These are phyloP conservation scores for Dynastes hyllus DNA, from an alignment of 2,888 invertebrate genomes.

Conservation along the genomic window DNA sequence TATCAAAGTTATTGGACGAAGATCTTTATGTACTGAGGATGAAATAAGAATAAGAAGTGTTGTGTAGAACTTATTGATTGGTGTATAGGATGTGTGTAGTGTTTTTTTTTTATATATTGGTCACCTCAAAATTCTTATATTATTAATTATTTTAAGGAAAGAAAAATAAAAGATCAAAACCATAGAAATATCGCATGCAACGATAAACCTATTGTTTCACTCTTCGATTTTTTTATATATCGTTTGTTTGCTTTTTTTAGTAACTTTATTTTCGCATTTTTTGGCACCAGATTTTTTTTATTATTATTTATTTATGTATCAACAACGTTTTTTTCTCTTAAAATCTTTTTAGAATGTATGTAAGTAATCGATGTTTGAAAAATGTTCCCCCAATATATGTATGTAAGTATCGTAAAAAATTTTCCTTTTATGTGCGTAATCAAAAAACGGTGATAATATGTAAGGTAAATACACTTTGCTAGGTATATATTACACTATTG, in stretches of 20 bases:
- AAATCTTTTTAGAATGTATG: constrained; percentile 68
- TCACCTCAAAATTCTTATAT: constrained; percentile 54
- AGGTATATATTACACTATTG: no score
- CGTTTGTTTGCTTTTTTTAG: constrained; percentile 60
- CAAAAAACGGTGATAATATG: no score
- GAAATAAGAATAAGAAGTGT: constrained; percentile 61
- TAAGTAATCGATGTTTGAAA: constrained; percentile 67
- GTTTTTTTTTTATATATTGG: constrained; percentile 52
- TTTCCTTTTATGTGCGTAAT: no score
- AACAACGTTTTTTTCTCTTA: constrained; percentile 8
- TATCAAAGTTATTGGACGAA: constrained; percentile 30
- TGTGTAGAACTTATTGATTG: neutral
- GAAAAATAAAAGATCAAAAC: neutral
- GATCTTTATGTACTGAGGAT: constrained; percentile 56
- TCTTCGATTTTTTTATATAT: neutral
- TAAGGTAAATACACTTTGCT: no score
- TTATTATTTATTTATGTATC: constrained; percentile 59
- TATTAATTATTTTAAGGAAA: constrained; percentile 23
- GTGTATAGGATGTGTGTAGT: neutral
- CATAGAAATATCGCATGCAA: neutral
- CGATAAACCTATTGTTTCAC: neutral
- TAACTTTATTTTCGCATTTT: constrained; percentile 66
- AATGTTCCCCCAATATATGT: constrained; percentile 68
- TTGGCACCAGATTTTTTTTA: constrained; percentile 68
- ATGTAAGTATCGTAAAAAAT: neutral